Base-by-base conservation (phyloP, 1,140 invertebrate species). In the Sycophila sp. region DNA sequence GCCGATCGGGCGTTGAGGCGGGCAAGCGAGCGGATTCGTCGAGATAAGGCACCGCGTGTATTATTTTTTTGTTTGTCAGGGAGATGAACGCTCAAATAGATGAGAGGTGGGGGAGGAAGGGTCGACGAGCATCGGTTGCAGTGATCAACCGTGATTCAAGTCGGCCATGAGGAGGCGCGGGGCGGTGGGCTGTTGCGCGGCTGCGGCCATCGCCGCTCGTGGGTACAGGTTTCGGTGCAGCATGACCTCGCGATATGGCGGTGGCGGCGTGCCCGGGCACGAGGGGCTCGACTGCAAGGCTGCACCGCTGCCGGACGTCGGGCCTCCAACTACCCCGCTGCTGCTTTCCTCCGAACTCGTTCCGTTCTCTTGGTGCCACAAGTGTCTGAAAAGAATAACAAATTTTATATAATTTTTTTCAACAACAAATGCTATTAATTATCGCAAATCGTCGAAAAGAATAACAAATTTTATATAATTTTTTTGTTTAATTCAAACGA, bases 211-310 rank as follows among this genome's bases (percentile, higher is more conserved):
- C 4, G 60, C 68, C 6, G 51, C 58, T 0, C 74, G 72, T 0
- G 77, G 77, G 24, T 79, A 79, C 4, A 73, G 69, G 63, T 73
- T 73, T 55, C 71, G 68, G 63, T 76, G 80, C 2, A 79, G 51
- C 73, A 85, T 79, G 26, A 85, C 84, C 8, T 85, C 84, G 1
- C 78, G 75, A 65, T 85, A 85, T 2, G 81, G 78, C 0, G 84
- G 84, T 4, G 84, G 84, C 2, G 84, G 84, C 19, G 82, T 85
- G 17, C 73, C 80, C 1, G 82, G 82, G 56, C 80, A 82, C 10
- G 75, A 71, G 19, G 65, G 76, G 28, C n/a, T n/a, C n/a, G n/a
- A n/a, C n/a, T n/a, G n/a, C n/a, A n/a, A n/a, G n/a, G n/a, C n/a
- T n/a, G n/a, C n/a, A 75, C 71, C 24, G 64, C 40, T 3, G 42